Conservation (phyloP, 2,797 vertebrate species). For the Leptoclinus maculatus region DNA sequence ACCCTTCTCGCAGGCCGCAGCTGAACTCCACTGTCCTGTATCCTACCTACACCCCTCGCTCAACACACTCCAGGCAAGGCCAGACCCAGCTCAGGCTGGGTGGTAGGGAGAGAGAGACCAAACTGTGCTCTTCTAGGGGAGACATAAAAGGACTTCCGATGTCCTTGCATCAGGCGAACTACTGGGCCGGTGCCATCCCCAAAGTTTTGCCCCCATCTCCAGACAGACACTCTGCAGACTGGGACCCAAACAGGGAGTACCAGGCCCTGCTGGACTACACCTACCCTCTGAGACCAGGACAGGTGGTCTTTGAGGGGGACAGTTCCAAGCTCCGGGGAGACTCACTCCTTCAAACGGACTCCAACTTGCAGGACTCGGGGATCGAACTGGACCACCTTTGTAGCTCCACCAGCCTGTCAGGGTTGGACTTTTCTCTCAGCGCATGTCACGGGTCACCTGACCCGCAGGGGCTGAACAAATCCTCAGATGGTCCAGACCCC, state of each 20-base stretch:
- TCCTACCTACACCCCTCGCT: constrained; percentile 53
- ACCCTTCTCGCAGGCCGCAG: constrained; percentile 55
- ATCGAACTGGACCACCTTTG: constrained; percentile 87
- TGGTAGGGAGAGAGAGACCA: background rate
- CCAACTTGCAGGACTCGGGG: constrained; percentile 89
- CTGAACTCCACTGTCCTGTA: constrained; percentile 67
- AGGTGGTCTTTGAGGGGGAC: constrained; percentile 61
- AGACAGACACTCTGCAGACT: constrained; percentile 84
- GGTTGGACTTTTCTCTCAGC: constrained; percentile 44
- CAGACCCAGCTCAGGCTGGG: constrained; percentile 11
- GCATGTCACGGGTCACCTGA: constrained; percentile 50
- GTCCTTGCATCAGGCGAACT: constrained; percentile 85
- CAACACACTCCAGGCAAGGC: constrained; percentile 22
- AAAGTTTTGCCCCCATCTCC: constrained; percentile 85
- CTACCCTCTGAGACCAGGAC: constrained; percentile 89
- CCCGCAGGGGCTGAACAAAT: constrained; percentile 50
- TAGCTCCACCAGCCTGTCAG: constrained; percentile 67
- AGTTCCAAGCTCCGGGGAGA: constrained; percentile 21
- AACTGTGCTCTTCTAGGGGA: constrained; percentile 12
- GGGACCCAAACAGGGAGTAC: constrained; percentile 92
- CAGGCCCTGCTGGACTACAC: constrained; percentile 93
- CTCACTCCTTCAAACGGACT: constrained; percentile 56
- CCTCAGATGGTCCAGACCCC: constrained; percentile 57
- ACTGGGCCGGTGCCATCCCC: constrained; percentile 92
- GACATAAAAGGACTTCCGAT: constrained; percentile 38